Evolutionary conservation across 1,140 invertebrate genomes (phyloP).

Genomic region (Elymnias hypermnestra): DNA sequence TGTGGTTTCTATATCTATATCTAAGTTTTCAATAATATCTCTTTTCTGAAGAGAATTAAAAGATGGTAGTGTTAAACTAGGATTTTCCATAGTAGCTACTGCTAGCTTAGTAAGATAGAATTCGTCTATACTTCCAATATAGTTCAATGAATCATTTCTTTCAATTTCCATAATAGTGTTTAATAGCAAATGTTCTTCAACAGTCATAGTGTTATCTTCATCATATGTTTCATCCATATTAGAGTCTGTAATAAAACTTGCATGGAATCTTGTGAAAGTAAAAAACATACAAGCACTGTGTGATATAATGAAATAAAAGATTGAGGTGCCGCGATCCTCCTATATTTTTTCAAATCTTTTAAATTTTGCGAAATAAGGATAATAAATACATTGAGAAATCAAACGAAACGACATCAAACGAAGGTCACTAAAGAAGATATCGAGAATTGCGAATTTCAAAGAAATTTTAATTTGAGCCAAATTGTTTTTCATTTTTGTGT

Average conservation of each 20-base stretch:
- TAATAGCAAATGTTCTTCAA: conserved; percentile 43
- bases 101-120: conserved; percentile 52
- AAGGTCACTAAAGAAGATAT: too few species aligned
- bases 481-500: too few species aligned
- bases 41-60: conserved; percentile 32
- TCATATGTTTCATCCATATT: conserved; percentile 29
- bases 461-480: too few species aligned
- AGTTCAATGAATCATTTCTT: conserved; percentile 35
- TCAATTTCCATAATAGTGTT: conserved; percentile 51
- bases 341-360: too few species aligned
- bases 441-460: too few species aligned
- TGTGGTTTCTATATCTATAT: background rate
- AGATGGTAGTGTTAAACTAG: conserved; percentile 18
- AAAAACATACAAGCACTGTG: too few species aligned
- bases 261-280: too few species aligned
- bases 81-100: conserved; percentile 34
- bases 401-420: too few species aligned
- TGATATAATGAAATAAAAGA: too few species aligned
- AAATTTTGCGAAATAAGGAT: too few species aligned
- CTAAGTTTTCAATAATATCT: conserved; percentile 26
- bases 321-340: too few species aligned
- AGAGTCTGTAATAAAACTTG: conserved; percentile 45
- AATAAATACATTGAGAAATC: too few species aligned
- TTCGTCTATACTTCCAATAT: conserved; percentile 49
- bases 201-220: conserved; percentile 26